phyloP scores from a whole-genome alignment of 1,140 invertebrate genomes.

The Geopemphigus sp. region DNA sequence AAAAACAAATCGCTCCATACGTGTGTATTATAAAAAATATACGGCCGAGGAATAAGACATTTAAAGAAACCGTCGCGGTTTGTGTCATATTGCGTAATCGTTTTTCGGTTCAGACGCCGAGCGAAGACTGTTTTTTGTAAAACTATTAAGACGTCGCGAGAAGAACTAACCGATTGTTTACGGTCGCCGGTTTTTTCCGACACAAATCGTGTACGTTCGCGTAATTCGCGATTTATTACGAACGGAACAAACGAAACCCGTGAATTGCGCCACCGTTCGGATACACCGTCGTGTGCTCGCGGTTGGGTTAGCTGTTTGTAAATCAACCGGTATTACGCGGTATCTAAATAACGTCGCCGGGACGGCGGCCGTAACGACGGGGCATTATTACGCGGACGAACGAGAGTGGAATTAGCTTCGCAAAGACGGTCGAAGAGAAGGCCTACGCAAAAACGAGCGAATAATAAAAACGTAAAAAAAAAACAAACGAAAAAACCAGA shows the following conservation, averaged over 20 bases:
- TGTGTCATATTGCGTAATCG: conserved; percentile 5
- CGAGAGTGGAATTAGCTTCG: too few species aligned
- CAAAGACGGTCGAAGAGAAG: too few species aligned
- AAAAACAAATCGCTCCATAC: conserved; percentile 1
- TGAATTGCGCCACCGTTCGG: not conserved
- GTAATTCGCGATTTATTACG: not conserved
- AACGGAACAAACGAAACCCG: too few species aligned
- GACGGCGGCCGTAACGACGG: not conserved
- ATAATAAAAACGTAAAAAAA: not conserved
- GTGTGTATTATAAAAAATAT: too few species aligned
- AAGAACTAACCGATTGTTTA: too few species aligned
- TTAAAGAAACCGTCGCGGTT: too few species aligned
- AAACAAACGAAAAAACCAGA: too few species aligned
- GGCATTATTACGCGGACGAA: too few species aligned
- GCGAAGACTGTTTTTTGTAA: conserved; percentile 12
- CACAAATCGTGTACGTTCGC: too few species aligned
- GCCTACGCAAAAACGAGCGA: too few species aligned
- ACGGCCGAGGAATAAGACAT: not conserved
- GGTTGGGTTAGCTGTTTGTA: not conserved
- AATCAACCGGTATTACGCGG: not conserved
- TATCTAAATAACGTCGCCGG: not conserved
- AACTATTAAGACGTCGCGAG: not conserved
- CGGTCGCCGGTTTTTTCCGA: too few species aligned
- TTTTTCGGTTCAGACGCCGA: conserved; percentile 34
- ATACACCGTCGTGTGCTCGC: not conserved